A percentile compares a stretch with the other conserved stretches of the same genome.
phyloP scores from a whole-genome alignment of 2,113 vertebrate species.

The Macquaria australasica region DNA sequence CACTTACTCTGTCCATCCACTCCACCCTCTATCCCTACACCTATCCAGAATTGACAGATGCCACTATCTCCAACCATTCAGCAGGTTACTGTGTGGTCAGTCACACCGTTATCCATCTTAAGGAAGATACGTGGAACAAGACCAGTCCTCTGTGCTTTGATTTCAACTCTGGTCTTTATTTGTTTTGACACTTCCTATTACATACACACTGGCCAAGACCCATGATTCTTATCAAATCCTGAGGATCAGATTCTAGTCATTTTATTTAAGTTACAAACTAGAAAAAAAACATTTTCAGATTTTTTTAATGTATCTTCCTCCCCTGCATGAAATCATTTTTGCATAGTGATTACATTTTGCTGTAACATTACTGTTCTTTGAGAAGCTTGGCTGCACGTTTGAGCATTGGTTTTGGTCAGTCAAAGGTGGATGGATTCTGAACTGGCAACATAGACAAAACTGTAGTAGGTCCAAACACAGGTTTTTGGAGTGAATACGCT shows the following conservation, averaged over 20 bases:
- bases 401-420: not conserved
- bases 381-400: not conserved
- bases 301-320: not conserved
- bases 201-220: not conserved
- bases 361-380: not conserved
- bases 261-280: too few species aligned
- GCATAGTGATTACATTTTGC: not conserved
- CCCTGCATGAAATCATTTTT: not conserved
- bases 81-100: not conserved
- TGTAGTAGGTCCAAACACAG: not conserved
- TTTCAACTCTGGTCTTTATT: not conserved
- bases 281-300: not conserved
- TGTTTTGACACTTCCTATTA: conserved; percentile 3
- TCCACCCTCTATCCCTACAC: not conserved
- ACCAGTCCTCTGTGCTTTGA: not conserved
- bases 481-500: not conserved
- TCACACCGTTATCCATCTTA: not conserved
- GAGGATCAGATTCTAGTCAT: not conserved
- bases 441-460: too few species aligned
- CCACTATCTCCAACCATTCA: not conserved
- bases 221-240: not conserved
- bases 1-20: not conserved
- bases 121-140: not conserved
- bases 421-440: too few species aligned
- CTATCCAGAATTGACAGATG: not conserved